Conservation (phyloP, 2,797 vertebrate species). For the Tangara arthus region DNA sequence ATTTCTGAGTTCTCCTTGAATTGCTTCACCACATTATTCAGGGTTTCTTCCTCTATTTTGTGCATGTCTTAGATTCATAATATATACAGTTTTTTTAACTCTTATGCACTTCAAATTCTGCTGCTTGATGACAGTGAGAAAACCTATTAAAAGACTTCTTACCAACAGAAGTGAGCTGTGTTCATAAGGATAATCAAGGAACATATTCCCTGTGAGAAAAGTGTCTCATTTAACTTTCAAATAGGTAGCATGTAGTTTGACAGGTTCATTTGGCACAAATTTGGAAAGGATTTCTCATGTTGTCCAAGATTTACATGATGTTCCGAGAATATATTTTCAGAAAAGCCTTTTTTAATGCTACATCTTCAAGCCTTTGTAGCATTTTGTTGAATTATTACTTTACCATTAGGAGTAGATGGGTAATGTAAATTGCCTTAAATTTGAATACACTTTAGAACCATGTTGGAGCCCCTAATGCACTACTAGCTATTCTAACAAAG, state of each 20-base stretch:
- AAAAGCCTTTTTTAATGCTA: neutral
- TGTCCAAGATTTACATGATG: neutral
- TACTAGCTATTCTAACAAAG: neutral
- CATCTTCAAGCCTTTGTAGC: neutral
- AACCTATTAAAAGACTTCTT: neutral
- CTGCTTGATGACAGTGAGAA: neutral
- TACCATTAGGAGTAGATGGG: neutral
- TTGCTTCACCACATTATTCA: neutral
- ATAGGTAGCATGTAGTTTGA: neutral
- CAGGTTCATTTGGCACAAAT: neutral
- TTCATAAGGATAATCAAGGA: neutral
- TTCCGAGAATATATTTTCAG: neutral
- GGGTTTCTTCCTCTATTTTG: neutral
- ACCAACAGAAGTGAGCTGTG: neutral
- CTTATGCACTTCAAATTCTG: neutral
- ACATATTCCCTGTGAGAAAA: neutral
- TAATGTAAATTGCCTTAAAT: neutral
- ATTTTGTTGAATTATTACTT: neutral
- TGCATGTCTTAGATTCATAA: neutral
- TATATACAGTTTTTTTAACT: neutral
- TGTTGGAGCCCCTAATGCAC: neutral
- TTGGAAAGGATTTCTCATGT: neutral
- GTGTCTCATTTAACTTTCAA: slow-evolving; percentile 26
- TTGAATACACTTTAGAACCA: neutral
- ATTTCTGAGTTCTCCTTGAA: neutral